Percentiles rank a stretch among this genome's conserved stretches.
These are phyloP conservation scores for Zelleria hepariella DNA, from an alignment of 2,888 invertebrate genomes.

Conservation along the genomic window DNA sequence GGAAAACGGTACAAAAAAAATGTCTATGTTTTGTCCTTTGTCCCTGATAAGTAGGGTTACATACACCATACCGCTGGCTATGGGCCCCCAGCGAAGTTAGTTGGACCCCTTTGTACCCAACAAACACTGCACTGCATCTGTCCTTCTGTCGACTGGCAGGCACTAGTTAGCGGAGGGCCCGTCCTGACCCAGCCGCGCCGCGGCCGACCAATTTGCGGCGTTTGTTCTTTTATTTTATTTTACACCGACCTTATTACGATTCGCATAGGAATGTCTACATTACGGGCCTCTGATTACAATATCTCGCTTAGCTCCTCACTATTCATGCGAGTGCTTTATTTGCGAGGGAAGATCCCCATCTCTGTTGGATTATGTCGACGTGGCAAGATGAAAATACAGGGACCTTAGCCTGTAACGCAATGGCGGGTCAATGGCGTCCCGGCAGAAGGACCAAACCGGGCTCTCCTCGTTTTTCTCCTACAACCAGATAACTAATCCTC, in stretches of 20 bases:
- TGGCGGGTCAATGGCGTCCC: no score
- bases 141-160: not conserved
- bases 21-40: no score
- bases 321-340: not conserved
- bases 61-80: no score
- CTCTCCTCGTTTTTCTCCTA: no score
- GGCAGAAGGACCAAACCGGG: no score
- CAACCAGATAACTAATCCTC: no score
- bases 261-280: not conserved
- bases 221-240: not conserved
- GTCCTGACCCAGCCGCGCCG: not conserved
- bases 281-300: not conserved
- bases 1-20: constrained; percentile 21
- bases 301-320: not conserved
- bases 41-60: no score
- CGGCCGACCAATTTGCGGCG: not conserved
- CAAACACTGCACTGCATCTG: no score
- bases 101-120: no score
- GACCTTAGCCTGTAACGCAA: not conserved
- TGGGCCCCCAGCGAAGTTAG: no score
- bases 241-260: not conserved
- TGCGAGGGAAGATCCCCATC: not conserved
- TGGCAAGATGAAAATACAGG: not conserved
- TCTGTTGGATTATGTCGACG: not conserved
- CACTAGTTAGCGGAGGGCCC: not conserved